phyloP scores from a whole-genome alignment of 2,888 invertebrate species.

The Ophion obscuratus region DNA sequence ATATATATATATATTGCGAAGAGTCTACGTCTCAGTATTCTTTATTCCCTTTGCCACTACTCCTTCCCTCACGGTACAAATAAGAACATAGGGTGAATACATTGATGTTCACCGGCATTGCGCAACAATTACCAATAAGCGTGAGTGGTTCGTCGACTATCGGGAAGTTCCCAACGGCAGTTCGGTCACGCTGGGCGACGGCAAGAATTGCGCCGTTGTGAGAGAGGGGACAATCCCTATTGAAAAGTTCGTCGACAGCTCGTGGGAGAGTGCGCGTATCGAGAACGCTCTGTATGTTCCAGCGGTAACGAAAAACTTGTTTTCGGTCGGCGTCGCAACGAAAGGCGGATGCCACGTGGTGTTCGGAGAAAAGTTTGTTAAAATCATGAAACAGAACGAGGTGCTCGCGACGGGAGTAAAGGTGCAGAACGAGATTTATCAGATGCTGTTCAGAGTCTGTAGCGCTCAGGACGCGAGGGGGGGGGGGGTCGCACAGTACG shows the following conservation, averaged over 20 bases:
- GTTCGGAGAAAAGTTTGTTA: neutral
- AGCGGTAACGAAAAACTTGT: slow-evolving; percentile 59
- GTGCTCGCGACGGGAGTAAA: slow-evolving; percentile 12
- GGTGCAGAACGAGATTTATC: slow-evolving; percentile 3
- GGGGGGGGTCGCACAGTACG: no score
- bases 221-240: slow-evolving; percentile 28
- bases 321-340: slow-evolving; percentile 56
- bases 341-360: neutral
- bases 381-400: neutral
- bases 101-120: no score
- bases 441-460: neutral
- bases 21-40: no score
- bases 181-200: slow-evolving; percentile 34
- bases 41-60: no score
- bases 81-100: no score
- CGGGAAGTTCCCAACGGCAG: neutral
- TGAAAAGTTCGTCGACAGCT: slow-evolving; percentile 22
- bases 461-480: no score
- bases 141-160: slow-evolving; percentile 31
- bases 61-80: no score
- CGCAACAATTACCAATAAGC: slow-evolving; percentile 19
- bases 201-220: slow-evolving; percentile 5
- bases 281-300: slow-evolving; percentile 50
- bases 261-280: slow-evolving; percentile 6
- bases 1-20: no score